A percentile compares a stretch with the other conserved stretches of the same genome.
Evolutionary conservation across 2,797 vertebrate genomes (phyloP).

Genomic region (Scarus forsteni): DNA sequence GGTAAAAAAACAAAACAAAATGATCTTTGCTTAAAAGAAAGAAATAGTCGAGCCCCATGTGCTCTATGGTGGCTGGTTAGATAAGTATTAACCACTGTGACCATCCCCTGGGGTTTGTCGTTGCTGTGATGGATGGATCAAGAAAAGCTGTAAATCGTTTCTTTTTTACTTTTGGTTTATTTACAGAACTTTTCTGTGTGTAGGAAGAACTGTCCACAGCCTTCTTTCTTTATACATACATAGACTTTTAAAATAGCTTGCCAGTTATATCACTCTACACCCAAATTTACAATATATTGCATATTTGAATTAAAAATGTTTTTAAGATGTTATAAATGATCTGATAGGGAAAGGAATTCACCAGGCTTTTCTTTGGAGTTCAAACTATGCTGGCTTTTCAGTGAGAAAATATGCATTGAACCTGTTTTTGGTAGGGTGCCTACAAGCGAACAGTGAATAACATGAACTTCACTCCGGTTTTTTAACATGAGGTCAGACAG

Average conservation of each 20-base stretch:
- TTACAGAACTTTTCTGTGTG: slow-evolving; percentile 3
- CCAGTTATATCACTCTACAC: background rate
- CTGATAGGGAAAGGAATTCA: background rate
- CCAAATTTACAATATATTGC: background rate
- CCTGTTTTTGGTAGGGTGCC: slow-evolving; percentile 5
- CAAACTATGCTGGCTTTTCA: background rate
- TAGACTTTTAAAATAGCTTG: too few species aligned
- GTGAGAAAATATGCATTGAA: slow-evolving; percentile 1
- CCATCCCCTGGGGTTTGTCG: slow-evolving; percentile 37
- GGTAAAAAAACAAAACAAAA: slow-evolving; percentile 24
- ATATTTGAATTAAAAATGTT: slow-evolving; percentile 21
- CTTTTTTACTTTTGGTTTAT: slow-evolving; percentile 24
- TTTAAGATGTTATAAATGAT: slow-evolving; percentile 13
- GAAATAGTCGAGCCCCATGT: slow-evolving; percentile 24
- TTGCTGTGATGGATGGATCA: slow-evolving; percentile 37
- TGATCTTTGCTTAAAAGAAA: slow-evolving; percentile 11
- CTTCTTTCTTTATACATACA: too few species aligned
- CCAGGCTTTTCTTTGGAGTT: background rate
- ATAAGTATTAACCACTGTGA: slow-evolving; percentile 44
- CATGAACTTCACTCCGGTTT: slow-evolving; percentile 25
- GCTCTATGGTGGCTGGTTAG: slow-evolving; percentile 35
- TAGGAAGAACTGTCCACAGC: too few species aligned
- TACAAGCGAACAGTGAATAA: slow-evolving; percentile 26
- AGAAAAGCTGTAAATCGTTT: slow-evolving; percentile 44
- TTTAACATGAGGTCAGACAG: background rate